Evolutionary conservation across 2,113 vertebrate species (phyloP), one percentile per base, ranked within the genome.

Genomic region (Limanda limanda): DNA sequence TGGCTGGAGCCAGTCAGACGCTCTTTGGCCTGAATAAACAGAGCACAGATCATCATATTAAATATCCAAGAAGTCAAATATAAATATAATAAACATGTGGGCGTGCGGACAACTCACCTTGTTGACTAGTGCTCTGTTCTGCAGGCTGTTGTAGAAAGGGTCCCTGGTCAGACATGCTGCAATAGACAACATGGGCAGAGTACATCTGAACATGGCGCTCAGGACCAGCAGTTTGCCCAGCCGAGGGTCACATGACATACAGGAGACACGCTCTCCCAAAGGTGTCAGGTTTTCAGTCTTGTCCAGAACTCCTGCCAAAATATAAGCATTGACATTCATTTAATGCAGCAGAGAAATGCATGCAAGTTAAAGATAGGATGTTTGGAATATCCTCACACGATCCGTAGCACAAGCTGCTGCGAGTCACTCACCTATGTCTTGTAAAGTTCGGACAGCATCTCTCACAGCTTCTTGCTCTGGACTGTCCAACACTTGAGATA

Each of bases 91-190:
- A 17, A 37, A 51, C 24, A 31, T 1, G 15, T 2, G 35, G 3
- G 48, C 45, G 45, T 10, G 35, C 15, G 37, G 74, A 15, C 4
- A 17, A 20, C 94, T 92, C 78, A 98, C 98, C 96, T 97, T 95
- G 67, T 81, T 90, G 78, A 99, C 95, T 55, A 94, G 92, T 0
- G 95, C 88, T 0, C 97, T 94, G 91, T 99, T 98, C 88, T 96
- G 95, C 81, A 98, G 82, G 92, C 97, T 98, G 93, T 97, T 98
- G 89, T 95, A 88, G 91, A 99, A 99, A 0, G 97, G 98, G 82
- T 99, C 98, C 65, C 96, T 94, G n/a, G 96, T 98, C 82, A 99
- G 95, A 81, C 96, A 98, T 71, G 98, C 97, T 0, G 96, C 95
- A 0, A 98, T 94, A 23, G 96, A 94, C 48, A 99, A 91, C 88